Evolutionary conservation across 2,797 vertebrate genomes (phyloP).

Genomic region (Ceryle rudis): DNA sequence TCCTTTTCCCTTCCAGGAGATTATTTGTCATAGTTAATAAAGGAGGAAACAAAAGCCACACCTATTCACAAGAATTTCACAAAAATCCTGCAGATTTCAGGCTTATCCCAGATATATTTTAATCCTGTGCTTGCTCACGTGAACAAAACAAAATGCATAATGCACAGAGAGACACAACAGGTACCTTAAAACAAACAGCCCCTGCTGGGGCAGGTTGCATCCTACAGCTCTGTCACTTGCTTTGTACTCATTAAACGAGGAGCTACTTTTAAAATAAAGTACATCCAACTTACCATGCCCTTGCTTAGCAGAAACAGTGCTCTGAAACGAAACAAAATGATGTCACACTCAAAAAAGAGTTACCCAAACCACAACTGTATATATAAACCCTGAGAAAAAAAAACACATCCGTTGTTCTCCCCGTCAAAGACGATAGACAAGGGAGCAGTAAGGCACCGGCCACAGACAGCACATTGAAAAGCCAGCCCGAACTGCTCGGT

Average conservation of each 20-base stretch:
- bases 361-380: background rate
- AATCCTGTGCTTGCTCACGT: background rate
- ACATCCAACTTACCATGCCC: slow-evolving; percentile 89
- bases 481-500: too few species aligned
- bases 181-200: background rate
- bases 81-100: background rate
- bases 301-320: slow-evolving; percentile 95
- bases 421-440: accelerated
- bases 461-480: background rate
- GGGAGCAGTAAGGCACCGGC: background rate
- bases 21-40: too few species aligned
- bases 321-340: slow-evolving; percentile 69
- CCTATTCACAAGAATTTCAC: background rate
- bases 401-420: accelerated
- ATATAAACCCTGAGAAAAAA: accelerated
- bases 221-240: background rate
- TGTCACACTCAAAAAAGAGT: background rate
- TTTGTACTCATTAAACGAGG: background rate
- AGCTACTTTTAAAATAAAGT: background rate
- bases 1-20: background rate
- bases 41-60: background rate
- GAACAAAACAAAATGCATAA: background rate
- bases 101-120: background rate
- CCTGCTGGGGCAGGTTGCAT: background rate
- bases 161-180: background rate